Percentiles rank a stretch among this genome's conserved stretches.
Evolutionary conservation across 1,140 invertebrate genomes (phyloP).

Genomic region (Bombus difficillimus): DNA sequence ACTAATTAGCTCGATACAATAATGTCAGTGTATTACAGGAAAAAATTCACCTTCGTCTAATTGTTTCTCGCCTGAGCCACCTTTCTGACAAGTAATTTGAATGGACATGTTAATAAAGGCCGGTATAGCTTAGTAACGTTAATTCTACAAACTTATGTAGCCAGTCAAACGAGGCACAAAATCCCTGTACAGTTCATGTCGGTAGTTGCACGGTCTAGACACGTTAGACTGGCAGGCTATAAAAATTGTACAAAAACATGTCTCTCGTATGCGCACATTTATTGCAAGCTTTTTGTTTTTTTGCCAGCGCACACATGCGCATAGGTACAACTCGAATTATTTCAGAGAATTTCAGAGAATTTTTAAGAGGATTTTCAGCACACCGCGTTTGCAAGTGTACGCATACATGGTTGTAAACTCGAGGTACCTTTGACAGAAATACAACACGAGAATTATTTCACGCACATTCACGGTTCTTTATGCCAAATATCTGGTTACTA

Average conservation of each 20-base stretch:
- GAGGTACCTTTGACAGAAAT: slow-evolving; percentile 1
- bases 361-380: slow-evolving; percentile 49
- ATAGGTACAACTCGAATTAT: slow-evolving; percentile 21
- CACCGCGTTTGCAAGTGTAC: slow-evolving; percentile 28
- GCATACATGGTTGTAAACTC: not conserved
- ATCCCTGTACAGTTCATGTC: not conserved
- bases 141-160: not conserved
- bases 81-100: too few species aligned
- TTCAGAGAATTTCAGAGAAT: slow-evolving; percentile 4
- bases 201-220: not conserved
- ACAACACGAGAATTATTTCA: slow-evolving; percentile 36
- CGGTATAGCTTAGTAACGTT: not conserved
- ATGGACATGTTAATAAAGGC: not conserved
- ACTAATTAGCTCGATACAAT: not conserved
- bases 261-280: not conserved
- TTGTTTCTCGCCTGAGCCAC: too few species aligned
- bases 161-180: not conserved
- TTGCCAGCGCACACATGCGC: not conserved
- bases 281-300: not conserved
- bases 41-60: too few species aligned
- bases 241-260: slow-evolving; percentile 30
- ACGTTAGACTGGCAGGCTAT: not conserved
- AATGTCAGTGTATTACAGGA: not conserved
- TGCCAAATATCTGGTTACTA: not conserved
- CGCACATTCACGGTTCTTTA: not conserved